These are phyloP conservation scores for Mola mola DNA, from an alignment of 2,113 vertebrate species.

Conservation along the genomic window DNA sequence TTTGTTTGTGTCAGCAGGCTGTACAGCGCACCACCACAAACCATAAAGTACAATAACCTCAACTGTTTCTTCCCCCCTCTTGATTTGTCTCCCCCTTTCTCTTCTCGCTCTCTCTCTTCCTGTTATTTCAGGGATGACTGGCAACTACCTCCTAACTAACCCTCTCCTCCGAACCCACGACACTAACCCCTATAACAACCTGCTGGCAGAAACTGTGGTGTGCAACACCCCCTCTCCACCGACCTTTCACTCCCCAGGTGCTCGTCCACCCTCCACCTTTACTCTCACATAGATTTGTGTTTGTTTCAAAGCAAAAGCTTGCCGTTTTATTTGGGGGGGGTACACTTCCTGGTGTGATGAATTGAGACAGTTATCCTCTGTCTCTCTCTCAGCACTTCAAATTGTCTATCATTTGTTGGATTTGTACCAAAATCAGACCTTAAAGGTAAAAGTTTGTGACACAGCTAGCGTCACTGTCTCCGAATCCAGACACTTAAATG, in stretches of 20 bases:
- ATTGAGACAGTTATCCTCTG: too few relatives aligned
- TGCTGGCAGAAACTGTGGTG: conserved; percentile 99
- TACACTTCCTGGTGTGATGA: neutral
- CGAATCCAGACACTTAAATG: too few relatives aligned
- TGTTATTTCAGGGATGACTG: conserved; percentile 97
- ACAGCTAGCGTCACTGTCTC: too few relatives aligned
- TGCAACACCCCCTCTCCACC: conserved; percentile 98
- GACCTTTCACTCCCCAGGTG: conserved; percentile 99
- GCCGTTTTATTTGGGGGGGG: conserved; percentile 20
- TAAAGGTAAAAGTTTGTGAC: too few relatives aligned
- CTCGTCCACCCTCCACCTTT: conserved; percentile 83
- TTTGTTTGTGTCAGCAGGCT: conserved; percentile 56
- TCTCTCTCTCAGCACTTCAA: too few relatives aligned
- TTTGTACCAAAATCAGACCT: neutral
- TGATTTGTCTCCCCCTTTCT: conserved; percentile 65
- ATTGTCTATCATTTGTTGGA: neutral
- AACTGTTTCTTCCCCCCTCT: conserved; percentile 27
- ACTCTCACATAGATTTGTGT: conserved; percentile 40
- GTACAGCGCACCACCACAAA: conserved; percentile 30
- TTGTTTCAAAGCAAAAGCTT: conserved; percentile 22
- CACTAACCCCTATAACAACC: conserved; percentile 99
- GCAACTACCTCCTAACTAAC: conserved; percentile 99
- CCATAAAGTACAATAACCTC: conserved; percentile 22
- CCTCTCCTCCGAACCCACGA: conserved; percentile 99
- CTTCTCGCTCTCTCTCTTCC: conserved; percentile 85